These are phyloP conservation scores for Brachirus orientalis DNA, from an alignment of 2,113 vertebrate species.

Conservation along the genomic window DNA sequence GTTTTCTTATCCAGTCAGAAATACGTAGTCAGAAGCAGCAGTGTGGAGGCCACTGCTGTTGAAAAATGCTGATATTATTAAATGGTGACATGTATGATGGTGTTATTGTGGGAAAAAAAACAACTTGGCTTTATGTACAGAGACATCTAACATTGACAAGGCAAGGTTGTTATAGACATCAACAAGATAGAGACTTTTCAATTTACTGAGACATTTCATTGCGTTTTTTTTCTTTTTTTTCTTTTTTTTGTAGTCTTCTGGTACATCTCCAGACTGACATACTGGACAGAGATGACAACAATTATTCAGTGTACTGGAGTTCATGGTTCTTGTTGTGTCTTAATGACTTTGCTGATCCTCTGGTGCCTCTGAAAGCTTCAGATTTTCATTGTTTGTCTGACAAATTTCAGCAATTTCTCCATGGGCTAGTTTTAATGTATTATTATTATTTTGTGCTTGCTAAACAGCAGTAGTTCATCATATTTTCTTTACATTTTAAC, in stretches of 20 bases:
- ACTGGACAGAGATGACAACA: too few species aligned
- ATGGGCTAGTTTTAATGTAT: too few species aligned
- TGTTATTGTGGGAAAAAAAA: conserved; percentile 10
- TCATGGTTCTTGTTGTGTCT: neutral
- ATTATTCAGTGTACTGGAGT: neutral
- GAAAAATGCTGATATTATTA: too few species aligned
- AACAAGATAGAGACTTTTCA: too few species aligned
- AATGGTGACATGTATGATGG: too few species aligned
- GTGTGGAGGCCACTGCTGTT: conserved; percentile 17
- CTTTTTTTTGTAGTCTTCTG: neutral
- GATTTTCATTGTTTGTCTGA: neutral
- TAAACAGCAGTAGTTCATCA: too few species aligned
- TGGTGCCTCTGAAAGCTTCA: too few species aligned
- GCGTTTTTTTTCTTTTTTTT: too few species aligned
- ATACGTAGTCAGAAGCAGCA: neutral
- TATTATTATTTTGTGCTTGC: too few species aligned
- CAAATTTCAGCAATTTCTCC: neutral
- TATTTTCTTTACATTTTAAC: too few species aligned
- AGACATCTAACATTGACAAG: neutral
- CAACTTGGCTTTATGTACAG: conserved; percentile 8
- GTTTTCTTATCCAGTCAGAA: conserved; percentile 31
- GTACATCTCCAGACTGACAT: neutral
- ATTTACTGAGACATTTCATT: neutral
- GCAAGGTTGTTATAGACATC: neutral
- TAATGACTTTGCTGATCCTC: neutral